Evolutionary conservation across 2,113 vertebrate species (phyloP).

Genomic region (Psilopogon haemacephalus): DNA sequence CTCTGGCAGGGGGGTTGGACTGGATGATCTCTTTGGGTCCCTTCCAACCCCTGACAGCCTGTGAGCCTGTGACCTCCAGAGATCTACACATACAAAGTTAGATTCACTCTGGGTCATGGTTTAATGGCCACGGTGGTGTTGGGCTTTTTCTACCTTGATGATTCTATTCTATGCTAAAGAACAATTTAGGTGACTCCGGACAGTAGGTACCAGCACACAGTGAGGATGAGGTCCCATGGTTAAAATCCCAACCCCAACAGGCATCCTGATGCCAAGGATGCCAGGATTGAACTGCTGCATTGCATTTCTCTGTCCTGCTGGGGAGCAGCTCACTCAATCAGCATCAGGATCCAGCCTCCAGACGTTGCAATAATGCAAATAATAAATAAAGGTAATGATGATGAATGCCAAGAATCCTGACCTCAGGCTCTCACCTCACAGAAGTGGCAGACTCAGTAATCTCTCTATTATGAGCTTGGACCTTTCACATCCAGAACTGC

Average conservation of each 20-base stretch:
- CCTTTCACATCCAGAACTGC: neutral
- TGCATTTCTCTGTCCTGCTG: neutral
- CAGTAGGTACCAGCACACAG: rapidly evolving
- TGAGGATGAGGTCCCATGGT: rapidly evolving
- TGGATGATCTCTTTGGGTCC: too few relatives aligned
- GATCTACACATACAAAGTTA: too few relatives aligned
- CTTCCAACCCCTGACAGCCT: too few relatives aligned
- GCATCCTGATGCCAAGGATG: rapidly evolving
- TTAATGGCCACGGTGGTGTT: too few relatives aligned
- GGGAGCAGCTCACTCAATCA: neutral
- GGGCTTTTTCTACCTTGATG: too few relatives aligned
- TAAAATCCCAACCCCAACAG: neutral
- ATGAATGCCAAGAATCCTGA: neutral
- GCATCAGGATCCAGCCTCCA: neutral
- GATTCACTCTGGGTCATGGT: too few relatives aligned
- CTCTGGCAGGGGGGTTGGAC: too few relatives aligned
- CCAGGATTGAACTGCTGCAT: rapidly evolving
- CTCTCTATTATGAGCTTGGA: neutral
- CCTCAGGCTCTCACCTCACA: neutral
- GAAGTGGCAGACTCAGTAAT: neutral
- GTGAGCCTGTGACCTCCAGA: too few relatives aligned
- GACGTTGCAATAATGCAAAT: neutral
- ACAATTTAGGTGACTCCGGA: neutral
- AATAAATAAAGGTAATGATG: neutral
- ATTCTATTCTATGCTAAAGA: too few relatives aligned